These are phyloP conservation scores for Drosophila emarginata DNA, from an alignment of 2,888 invertebrate genomes.

Conservation along the genomic window DNA sequence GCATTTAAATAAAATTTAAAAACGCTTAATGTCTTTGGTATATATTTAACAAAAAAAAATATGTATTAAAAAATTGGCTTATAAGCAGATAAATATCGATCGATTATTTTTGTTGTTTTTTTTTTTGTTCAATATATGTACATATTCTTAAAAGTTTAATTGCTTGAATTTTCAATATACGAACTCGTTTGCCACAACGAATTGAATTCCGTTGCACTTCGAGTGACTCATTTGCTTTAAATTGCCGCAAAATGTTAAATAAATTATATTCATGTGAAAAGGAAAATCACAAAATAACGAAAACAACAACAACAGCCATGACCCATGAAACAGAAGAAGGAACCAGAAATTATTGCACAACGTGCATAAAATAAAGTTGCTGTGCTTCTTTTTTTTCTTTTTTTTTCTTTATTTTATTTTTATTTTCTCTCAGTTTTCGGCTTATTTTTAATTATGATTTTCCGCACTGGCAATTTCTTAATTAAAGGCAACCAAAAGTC, in stretches of 20 bases:
- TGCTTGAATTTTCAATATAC: not conserved
- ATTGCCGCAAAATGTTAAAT: constrained; percentile 63
- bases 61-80: too few relatives aligned
- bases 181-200: constrained; percentile 25
- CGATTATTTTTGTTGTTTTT: too few relatives aligned
- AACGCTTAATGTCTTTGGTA: too few relatives aligned
- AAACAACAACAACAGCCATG: constrained; percentile 10
- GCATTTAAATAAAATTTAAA: too few relatives aligned
- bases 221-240: constrained; percentile 40
- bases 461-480: constrained; percentile 72
- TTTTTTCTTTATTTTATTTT: constrained; percentile 34
- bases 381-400: constrained; percentile 37
- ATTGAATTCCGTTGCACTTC: constrained; percentile 31
- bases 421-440: constrained; percentile 35
- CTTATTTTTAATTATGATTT: constrained; percentile 74
- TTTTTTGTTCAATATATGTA: too few relatives aligned
- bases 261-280: constrained; percentile 55
- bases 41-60: too few relatives aligned
- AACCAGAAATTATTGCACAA: constrained; percentile 38
- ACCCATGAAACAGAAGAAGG: constrained; percentile 27
- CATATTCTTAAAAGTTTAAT: not conserved
- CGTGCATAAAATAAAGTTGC: constrained; percentile 62
- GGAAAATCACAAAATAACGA: constrained; percentile 14
- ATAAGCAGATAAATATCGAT: too few relatives aligned
- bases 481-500: constrained; percentile 54